phyloP scores from a whole-genome alignment of 2,113 vertebrate species.

The Anarrhichthys ocellatus region DNA sequence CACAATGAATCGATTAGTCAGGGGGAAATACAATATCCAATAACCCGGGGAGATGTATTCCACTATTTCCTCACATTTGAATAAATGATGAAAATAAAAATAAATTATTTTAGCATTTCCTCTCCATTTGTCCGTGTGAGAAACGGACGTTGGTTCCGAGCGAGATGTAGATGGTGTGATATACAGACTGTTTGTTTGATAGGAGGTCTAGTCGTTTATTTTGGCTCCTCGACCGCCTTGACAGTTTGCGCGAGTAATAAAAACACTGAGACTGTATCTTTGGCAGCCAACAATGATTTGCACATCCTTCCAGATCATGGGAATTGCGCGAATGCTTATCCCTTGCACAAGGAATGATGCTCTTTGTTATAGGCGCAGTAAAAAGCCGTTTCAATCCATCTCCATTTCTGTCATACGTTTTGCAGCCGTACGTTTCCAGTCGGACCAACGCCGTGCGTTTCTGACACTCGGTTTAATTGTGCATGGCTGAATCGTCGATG shows the following conservation, averaged over 20 bases:
- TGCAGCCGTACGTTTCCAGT: conserved; percentile 34
- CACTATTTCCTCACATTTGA: neutral
- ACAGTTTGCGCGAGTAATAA: conserved; percentile 64
- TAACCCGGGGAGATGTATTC: too few relatives aligned
- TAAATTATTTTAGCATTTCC: neutral
- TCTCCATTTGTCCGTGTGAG: neutral
- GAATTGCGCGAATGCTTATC: conserved; percentile 23
- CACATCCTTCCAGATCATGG: conserved; percentile 39
- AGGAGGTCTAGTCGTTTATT: conserved; percentile 58
- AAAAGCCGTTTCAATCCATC: conserved; percentile 49
- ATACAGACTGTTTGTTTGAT: conserved; percentile 55
- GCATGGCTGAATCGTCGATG: conserved; percentile 54
- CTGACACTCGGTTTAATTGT: conserved; percentile 63
- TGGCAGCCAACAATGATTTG: conserved; percentile 65
- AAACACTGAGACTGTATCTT: conserved; percentile 64
- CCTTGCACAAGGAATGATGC: conserved; percentile 21
- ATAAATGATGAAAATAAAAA: neutral
- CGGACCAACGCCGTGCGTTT: conserved; percentile 46
- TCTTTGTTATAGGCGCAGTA: conserved; percentile 48
- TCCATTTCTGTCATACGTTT: conserved; percentile 54
- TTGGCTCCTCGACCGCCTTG: conserved; percentile 33
- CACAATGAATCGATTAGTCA: neutral
- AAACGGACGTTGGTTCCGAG: neutral
- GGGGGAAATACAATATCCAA: too few relatives aligned
- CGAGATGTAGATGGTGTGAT: conserved; percentile 56